These are phyloP conservation scores for Cyaniris semiargus DNA, from an alignment of 2,888 invertebrate species.

Conservation along the genomic window DNA sequence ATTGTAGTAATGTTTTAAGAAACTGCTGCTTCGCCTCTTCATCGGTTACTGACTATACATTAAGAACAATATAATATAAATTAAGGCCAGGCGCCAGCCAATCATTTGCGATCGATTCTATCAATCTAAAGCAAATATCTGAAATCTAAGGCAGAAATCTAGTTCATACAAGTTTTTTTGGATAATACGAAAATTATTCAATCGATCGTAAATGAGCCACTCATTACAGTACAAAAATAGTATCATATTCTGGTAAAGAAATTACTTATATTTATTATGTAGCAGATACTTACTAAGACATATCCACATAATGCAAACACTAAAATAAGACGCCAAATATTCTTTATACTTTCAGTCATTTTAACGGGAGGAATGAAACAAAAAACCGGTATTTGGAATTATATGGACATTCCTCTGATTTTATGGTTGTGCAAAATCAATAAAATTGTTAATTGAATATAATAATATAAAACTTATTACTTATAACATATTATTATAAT, in stretches of 20 bases:
- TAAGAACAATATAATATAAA: background rate
- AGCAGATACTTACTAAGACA: conserved; percentile 14
- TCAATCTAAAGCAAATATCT: no score
- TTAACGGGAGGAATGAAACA: background rate
- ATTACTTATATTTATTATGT: background rate
- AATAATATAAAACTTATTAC: background rate
- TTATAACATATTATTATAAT: background rate
- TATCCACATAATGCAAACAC: conserved; percentile 5
- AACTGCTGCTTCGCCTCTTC: conserved; percentile 23
- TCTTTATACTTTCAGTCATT: background rate
- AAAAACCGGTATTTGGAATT: background rate
- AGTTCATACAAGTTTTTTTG: no score
- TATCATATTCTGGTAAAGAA: background rate
- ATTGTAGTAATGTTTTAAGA: conserved; percentile 9
- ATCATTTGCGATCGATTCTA: no score
- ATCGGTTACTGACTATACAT: conserved; percentile 53
- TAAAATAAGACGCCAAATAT: background rate
- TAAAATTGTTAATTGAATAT: background rate
- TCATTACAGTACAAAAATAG: background rate
- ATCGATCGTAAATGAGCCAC: no score
- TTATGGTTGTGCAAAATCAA: conserved; percentile 4
- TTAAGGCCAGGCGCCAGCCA: no score
- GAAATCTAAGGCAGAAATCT: no score
- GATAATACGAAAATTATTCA: no score
- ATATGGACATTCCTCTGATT: background rate